These are phyloP conservation scores for Latrodectus hesperus DNA, from an alignment of 2,888 invertebrate genomes.

Conservation along the genomic window DNA sequence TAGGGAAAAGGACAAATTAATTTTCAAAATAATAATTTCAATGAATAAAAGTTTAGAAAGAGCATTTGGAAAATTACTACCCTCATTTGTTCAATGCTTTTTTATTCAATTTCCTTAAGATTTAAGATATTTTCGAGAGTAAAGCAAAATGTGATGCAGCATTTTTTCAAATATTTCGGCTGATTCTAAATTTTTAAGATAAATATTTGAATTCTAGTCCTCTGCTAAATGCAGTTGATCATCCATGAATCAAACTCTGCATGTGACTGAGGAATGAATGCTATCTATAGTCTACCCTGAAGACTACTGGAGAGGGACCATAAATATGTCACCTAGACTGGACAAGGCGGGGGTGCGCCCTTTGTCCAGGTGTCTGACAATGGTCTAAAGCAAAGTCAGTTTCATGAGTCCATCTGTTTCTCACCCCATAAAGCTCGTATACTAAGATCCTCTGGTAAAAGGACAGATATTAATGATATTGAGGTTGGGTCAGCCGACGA, in stretches of 20 bases:
- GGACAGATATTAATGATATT: conserved; percentile 67
- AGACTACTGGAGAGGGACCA: conserved; percentile 49
- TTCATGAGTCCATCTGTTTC: conserved; percentile 65
- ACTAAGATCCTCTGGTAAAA: conserved; percentile 56
- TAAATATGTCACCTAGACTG: conserved; percentile 62
- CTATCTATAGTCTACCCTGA: background rate
- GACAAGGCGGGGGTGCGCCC: conserved; percentile 58
- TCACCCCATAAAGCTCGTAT: conserved; percentile 28
- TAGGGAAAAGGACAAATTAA: no score
- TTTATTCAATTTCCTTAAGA: no score
- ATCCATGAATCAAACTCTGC: background rate
- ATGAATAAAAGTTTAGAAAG: no score
- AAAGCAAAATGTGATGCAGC: no score
- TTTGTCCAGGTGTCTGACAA: conserved; percentile 68
- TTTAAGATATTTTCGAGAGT: no score
- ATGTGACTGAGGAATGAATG: background rate
- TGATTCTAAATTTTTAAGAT: no score
- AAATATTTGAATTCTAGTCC: no score
- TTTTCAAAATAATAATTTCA: no score
- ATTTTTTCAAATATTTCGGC: no score
- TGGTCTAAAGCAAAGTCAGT: conserved; percentile 62
- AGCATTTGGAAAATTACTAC: no score
- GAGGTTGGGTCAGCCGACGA: conserved; percentile 59
- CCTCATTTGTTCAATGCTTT: no score
- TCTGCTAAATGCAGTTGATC: no score